A percentile compares a stretch with the other conserved stretches of the same genome.
Conservation (phyloP, 30 jellyfish, hydroid and myxozoan species). For the Catostylus mosaicus region DNA sequence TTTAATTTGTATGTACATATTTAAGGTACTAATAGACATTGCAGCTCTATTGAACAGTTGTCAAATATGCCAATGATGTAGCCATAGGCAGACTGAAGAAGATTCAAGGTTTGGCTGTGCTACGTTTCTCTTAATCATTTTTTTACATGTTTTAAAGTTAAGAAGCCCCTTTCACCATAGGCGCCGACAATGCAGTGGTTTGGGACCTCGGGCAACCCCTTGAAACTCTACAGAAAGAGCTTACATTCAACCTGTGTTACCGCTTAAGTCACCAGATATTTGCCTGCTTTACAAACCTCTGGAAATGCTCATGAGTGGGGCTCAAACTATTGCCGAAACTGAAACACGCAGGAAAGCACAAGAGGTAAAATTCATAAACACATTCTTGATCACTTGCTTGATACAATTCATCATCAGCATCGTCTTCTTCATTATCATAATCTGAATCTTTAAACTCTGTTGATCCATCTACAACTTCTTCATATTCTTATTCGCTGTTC, state of each 20-base stretch:
- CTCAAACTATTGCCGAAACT: background rate
- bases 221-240: too few relatives aligned
- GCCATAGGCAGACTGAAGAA: background rate
- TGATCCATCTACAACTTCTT: background rate
- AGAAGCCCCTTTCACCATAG: constrained; percentile 22
- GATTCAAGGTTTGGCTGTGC: constrained; percentile 14
- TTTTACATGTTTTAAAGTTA: background rate
- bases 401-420: background rate
- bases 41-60: constrained; percentile 16
- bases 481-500: constrained; percentile 11
- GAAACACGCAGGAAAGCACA: constrained; percentile 24
- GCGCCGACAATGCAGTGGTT: too few relatives aligned
- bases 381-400: too few relatives aligned
- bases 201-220: too few relatives aligned
- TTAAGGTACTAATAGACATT: background rate
- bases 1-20: background rate
- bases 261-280: constrained; percentile 19
- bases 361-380: background rate
- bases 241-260: constrained; percentile 30
- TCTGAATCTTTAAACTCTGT: background rate
- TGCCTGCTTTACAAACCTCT: constrained; percentile 6
- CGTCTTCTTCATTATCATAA: background rate
- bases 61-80: background rate
- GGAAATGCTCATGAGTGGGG: too few relatives aligned
- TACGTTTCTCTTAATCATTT: background rate